Percentiles rank a stretch among this genome's conserved stretches.
These are phyloP conservation scores for Ligdia adustata DNA, from an alignment of 2,888 invertebrate genomes.

Conservation along the genomic window DNA sequence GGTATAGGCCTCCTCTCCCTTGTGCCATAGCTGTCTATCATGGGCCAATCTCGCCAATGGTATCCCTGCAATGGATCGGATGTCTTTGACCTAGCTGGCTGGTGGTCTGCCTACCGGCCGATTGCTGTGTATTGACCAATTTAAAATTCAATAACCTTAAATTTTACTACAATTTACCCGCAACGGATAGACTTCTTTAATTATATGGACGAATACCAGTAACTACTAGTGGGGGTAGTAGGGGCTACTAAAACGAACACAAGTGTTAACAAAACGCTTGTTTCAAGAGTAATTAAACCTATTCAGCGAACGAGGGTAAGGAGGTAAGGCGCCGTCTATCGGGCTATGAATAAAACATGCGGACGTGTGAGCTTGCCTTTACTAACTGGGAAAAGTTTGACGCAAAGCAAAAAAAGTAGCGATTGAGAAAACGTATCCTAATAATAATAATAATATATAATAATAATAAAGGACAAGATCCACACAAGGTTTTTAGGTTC, in stretches of 20 bases:
- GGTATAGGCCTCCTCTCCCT: too few relatives aligned
- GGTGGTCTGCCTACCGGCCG: too few relatives aligned
- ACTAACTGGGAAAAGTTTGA: slow-evolving; percentile 40
- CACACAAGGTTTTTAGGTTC: too few relatives aligned
- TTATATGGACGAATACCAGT: slow-evolving; percentile 28
- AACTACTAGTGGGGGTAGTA: too few relatives aligned
- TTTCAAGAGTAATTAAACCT: slow-evolving; percentile 62
- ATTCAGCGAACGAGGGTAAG: slow-evolving; percentile 49
- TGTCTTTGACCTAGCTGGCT: too few relatives aligned
- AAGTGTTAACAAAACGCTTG: slow-evolving; percentile 45
- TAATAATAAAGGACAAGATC: too few relatives aligned
- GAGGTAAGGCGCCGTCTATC: slow-evolving; percentile 53
- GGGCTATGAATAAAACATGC: slow-evolving; percentile 66
- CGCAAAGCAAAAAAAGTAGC: slow-evolving; percentile 25
- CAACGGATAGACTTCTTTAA: slow-evolving; percentile 13
- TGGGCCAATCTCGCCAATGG: too few relatives aligned
- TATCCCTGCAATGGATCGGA: too few relatives aligned
- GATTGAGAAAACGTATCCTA: neutral
- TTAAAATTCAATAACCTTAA: neutral
- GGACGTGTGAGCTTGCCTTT: slow-evolving; percentile 52
- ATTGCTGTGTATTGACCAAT: too few relatives aligned
- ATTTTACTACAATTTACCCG: neutral
- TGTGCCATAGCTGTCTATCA: too few relatives aligned
- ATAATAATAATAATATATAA: too few relatives aligned
- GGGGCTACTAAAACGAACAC: slow-evolving; percentile 29